These are phyloP conservation scores for Zhengitettix transpicula DNA, from an alignment of 2,888 invertebrate genomes.

Conservation along the genomic window DNA sequence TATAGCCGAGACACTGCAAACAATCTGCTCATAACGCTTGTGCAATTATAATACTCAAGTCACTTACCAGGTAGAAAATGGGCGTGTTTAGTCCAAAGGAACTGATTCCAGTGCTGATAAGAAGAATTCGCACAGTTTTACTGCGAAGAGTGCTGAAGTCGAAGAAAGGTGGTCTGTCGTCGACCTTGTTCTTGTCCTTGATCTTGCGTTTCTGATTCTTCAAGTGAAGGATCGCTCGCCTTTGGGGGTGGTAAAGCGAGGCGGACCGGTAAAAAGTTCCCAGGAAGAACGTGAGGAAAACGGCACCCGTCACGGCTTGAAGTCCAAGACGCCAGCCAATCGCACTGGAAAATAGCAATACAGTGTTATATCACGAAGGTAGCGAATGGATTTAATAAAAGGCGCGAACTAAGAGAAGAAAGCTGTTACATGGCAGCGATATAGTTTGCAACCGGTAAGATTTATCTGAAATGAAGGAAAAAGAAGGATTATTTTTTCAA, in stretches of 20 bases:
- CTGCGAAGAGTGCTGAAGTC: slow-evolving; percentile 73
- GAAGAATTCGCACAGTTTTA: slow-evolving; percentile 65
- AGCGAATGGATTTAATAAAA: no score
- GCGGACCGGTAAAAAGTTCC: slow-evolving; percentile 80
- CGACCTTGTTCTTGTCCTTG: slow-evolving; percentile 58
- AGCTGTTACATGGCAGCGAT: no score
- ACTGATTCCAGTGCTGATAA: slow-evolving; percentile 61
- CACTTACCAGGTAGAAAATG: slow-evolving; percentile 53
- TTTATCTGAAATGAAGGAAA: no score
- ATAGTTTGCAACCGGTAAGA: no score
- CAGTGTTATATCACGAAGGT: background rate
- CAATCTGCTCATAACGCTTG: no score
- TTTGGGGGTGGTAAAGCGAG: slow-evolving; percentile 72
- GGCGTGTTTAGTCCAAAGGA: slow-evolving; percentile 77
- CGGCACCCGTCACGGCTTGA: slow-evolving; percentile 70
- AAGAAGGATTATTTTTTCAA: no score
- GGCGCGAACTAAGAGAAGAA: no score
- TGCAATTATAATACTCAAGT: no score
- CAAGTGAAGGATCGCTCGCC: slow-evolving; percentile 71
- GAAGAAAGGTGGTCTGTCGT: slow-evolving; percentile 70
- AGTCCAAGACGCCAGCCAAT: slow-evolving; percentile 69
- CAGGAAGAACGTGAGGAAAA: slow-evolving; percentile 66
- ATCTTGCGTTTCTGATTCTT: slow-evolving; percentile 76
- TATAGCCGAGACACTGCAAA: no score
- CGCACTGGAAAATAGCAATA: slow-evolving; percentile 31